Evolutionary conservation across 2,797 vertebrate genomes (phyloP).

Genomic region (Falco peregrinus): DNA sequence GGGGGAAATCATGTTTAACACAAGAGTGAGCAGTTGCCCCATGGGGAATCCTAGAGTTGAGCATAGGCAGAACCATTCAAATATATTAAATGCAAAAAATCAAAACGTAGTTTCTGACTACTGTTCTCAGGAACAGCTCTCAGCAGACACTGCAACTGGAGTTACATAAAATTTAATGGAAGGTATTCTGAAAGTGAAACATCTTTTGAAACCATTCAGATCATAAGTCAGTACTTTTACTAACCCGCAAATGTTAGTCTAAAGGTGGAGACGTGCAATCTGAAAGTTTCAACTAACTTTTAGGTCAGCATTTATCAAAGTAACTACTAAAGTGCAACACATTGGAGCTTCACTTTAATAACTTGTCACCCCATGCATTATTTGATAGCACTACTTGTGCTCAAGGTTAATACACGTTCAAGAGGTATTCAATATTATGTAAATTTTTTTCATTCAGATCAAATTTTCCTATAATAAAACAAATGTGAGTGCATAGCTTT

Average conservation of each 20-base stretch:
- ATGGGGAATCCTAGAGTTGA: background rate
- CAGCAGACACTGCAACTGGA: background rate
- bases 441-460: background rate
- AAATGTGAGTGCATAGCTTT: background rate
- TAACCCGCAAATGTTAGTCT: background rate
- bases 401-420: background rate
- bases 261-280: background rate
- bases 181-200: background rate
- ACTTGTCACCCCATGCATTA: rapidly evolving
- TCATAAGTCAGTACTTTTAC: background rate
- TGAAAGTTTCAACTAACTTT: background rate
- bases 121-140: background rate
- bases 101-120: background rate
- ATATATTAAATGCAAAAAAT: background rate
- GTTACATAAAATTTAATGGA: background rate
- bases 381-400: background rate
- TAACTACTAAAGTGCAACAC: background rate
- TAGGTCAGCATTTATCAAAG: background rate
- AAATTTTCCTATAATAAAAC: background rate
- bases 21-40: background rate
- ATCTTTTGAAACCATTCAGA: background rate
- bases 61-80: background rate
- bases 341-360: background rate
- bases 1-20: background rate
- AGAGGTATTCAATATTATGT: background rate